Evolutionary conservation across 2,888 invertebrate species (phyloP), one percentile per base, ranked within the genome.

Genomic region (Drosophila niveifrons): DNA sequence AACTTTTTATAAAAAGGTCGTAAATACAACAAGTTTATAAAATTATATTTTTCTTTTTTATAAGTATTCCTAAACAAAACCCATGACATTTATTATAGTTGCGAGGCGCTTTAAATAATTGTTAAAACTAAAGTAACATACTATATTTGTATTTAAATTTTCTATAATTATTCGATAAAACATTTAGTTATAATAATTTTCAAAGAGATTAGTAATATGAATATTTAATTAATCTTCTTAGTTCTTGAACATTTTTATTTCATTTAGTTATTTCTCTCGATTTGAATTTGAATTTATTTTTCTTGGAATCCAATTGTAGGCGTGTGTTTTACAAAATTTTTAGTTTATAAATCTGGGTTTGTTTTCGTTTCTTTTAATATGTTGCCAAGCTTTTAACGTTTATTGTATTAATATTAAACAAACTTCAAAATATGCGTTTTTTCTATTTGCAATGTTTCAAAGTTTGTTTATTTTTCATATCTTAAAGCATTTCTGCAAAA

Each of bases 341-440:
- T 10, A 13, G 23, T 59, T 61, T 47, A n/a, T 23, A 46, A 11
- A 29, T 59, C 64, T 59, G 15, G 29, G 31, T 43, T 9, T 17
- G 4, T 55, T 47, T 47, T 3, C 31, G 29, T 52, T 64, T 4
- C n/a, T 58, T 66, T 63, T 11, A 86, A 67, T 64, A 65, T 64
- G 77, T 83, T 83, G 83, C 89, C 69, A 67, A 84, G 83, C 83
- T 88, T 87, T 87, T 53, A 73, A 75, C 65, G 82, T 86, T 83
- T 69, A 43, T 65, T 56, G 69, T 84, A 81, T 78, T 57, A 50
- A 48, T 66, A 85, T 75, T 69, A 84, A 72, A 67, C 78, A 67
- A 83, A 67, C 57, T 83, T 69, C 52, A 66, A 69, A 81, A 72
- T 72, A 70, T 81, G 63, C 75, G 81, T 82, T 84, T 72, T 46